Base-by-base conservation (phyloP, 2,888 invertebrate genomes). In the Meliscaeva auricollis region DNA sequence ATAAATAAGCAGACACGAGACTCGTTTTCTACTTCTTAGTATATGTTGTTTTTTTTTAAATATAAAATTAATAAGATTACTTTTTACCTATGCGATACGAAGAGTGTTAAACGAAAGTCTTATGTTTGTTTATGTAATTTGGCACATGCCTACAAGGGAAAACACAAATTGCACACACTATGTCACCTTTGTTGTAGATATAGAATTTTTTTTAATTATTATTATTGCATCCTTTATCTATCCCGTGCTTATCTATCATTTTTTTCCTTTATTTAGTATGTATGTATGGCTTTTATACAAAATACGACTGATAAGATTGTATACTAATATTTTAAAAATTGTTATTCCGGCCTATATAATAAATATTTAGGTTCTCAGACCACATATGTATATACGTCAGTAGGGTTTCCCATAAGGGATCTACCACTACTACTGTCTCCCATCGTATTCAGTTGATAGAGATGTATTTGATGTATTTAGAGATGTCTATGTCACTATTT, bases 61-160 rank as follows among this genome's bases (percentile, higher is more conserved):
- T n/a, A n/a, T n/a, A n/a, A n/a, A n/a, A n/a, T n/a, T n/a, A 60
- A 41, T 13, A 22, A 38, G 32, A 4, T 32, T 6, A 6, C 7
- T 32, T 32, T 32, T 70, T 54, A 48, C 44, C 6, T n/a, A n/a
- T n/a, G n/a, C n/a, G n/a, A 66, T 66, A 20, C 38, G n/a, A 38
- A 30, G 68, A 70, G 52, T 68, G 11, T 70, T 58, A 15, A 54
- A 44, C 54, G 50, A 56, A 79, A 87, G 70, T 87, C 78, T 87
- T 88, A 83, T 87, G 88, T 88, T 87, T 88, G 88, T 81, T 89
- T 88, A 85, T 87, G 89, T 89, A 88, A 88, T 89, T 89, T 89
- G 89, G 80, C 89, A 87, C 87, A 81, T 88, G 87, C 72, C 52
- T 62, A 41, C 44, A 73, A 48, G 38, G 70, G 44, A 60, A 35